Conservation (phyloP, 2,797 vertebrate species). For the Paguma larvata region DNA sequence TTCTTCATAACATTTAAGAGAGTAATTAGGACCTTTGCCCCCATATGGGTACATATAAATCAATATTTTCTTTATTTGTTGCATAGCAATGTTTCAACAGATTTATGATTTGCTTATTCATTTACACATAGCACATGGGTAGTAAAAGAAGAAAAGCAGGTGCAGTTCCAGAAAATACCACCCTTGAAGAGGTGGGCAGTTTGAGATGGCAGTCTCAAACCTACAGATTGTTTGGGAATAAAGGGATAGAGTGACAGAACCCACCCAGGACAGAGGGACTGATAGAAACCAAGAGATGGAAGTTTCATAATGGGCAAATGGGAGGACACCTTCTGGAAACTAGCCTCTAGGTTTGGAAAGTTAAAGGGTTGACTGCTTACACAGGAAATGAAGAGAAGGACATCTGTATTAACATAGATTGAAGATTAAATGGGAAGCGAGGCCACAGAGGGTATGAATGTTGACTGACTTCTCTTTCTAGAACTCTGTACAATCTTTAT, state of each 20-base stretch:
- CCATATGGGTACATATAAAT: neutral
- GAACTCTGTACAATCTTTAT: neutral
- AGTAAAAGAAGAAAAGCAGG: neutral
- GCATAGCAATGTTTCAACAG: neutral
- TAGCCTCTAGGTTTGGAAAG: neutral
- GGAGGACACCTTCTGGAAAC: neutral
- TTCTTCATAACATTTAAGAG: neutral
- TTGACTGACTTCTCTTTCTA: neutral
- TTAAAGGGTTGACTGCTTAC: neutral
- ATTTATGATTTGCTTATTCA: neutral
- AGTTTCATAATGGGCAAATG: neutral
- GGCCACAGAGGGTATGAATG: accelerated
- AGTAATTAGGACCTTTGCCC: neutral
- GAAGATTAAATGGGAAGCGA: neutral
- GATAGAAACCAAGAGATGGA: neutral
- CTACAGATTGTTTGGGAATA: neutral
- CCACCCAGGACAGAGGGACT: neutral
- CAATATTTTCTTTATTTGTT: neutral
- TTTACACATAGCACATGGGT: neutral
- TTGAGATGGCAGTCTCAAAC: no score
- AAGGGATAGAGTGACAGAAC: neutral
- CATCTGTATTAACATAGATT: accelerated
- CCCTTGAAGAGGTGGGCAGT: neutral
- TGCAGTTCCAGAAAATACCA: neutral
- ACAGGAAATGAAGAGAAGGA: neutral